Percentiles rank a stretch among this genome's conserved stretches.
phyloP scores from a whole-genome alignment of 2,797 vertebrate species.

The Poeciliopsis paucimaculata region DNA sequence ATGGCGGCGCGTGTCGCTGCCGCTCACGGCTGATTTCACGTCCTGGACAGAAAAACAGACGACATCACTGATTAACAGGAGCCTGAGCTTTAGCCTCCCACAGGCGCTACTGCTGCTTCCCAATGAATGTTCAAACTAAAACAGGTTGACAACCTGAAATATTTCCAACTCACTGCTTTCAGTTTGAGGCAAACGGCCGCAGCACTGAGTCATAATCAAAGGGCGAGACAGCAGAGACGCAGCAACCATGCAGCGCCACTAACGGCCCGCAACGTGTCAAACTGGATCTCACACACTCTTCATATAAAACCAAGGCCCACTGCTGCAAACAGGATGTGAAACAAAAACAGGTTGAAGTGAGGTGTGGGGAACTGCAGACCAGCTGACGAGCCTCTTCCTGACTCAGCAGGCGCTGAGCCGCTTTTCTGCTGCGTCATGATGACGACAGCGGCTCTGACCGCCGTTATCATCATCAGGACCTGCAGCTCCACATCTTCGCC shows the following conservation, averaged over 20 bases:
- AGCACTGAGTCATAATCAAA: slow-evolving; percentile 57
- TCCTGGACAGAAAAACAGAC: slow-evolving; percentile 51
- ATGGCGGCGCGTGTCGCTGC: slow-evolving; percentile 62
- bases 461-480: background rate
- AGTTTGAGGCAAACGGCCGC: slow-evolving; percentile 39
- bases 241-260: slow-evolving; percentile 16
- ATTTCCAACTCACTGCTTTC: slow-evolving; percentile 41
- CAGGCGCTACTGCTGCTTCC: slow-evolving; percentile 6
- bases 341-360: slow-evolving; percentile 54
- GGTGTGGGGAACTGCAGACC: slow-evolving; percentile 56
- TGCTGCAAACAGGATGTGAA: slow-evolving; percentile 69
- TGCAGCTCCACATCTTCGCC: no score
- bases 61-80: slow-evolving; percentile 75
- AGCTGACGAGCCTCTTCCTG: slow-evolving; percentile 54
- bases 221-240: slow-evolving; percentile 44
- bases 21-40: slow-evolving; percentile 59
- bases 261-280: slow-evolving; percentile 31
- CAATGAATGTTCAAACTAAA: slow-evolving; percentile 27
- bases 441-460: background rate
- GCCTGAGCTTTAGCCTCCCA: slow-evolving; percentile 12
- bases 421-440: slow-evolving; percentile 34
- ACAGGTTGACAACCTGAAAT: slow-evolving; percentile 31
- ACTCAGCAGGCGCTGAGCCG: slow-evolving; percentile 46
- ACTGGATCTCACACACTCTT: background rate
- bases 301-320: slow-evolving; percentile 3